Evolutionary conservation across 1,140 invertebrate genomes (phyloP), one percentile per base, ranked within the genome.

Genomic region (Drosophila burlai): DNA sequence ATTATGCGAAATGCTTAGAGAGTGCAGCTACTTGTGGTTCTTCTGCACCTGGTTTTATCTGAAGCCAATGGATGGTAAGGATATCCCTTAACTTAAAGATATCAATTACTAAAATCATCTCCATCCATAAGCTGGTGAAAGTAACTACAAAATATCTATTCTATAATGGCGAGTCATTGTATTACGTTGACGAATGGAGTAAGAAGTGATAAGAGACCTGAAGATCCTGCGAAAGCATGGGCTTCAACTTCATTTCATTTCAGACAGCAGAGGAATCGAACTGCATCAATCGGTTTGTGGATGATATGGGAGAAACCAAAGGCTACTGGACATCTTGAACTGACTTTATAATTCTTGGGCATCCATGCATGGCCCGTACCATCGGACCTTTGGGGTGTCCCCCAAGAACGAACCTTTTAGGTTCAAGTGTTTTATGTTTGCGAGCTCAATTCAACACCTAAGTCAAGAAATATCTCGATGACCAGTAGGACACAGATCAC

Each of bases 261-360:
- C 55, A 76, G n/a, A 55, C 55, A 3, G 4, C 38, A 0, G 38
- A 55, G 0, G 43, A 76, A 40, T 61, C 43, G 38, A 8, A 42
- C 1, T n/a, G 13, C 3, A 11, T 66, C 0, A 61, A 74, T 66
- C 5, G 29, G 4, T 42, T 61, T 60, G 15, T 66, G 1, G 18
- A 9, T n/a, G 16, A 10, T 29, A 29, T 16, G 8, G 47, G 15
- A 10, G 9, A 13, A 36, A 24, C n/a, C 26, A 49, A 4, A 49
- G 45, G 0, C 6, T 62, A 57, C 24, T 77, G 75, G 71, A 67
- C 72, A 11, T 68, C 63, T 3, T 72, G 72, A 9, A 49, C 40
- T 3, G 72, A 76, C 26, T 55, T 57, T 38, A 40, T 24, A 2
- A 13, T 24, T 16, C 21, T 55, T 11, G 71, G 31, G 0, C 10